These are phyloP conservation scores for Diplodus sargus DNA, from an alignment of 2,797 vertebrate species.

Conservation along the genomic window DNA sequence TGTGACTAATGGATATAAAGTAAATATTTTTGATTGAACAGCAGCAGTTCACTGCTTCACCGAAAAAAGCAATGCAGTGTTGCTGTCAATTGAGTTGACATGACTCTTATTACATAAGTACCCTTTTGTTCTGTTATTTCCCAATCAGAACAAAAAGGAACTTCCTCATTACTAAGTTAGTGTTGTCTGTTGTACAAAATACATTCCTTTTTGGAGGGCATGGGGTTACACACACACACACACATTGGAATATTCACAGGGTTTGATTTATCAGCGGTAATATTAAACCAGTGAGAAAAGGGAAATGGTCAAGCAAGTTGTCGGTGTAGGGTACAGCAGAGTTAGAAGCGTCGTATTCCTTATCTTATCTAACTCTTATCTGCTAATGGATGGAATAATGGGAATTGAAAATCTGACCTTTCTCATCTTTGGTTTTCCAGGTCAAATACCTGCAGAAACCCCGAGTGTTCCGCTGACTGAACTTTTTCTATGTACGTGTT, in stretches of 20 bases:
- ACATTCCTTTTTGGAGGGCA: conserved; percentile 1
- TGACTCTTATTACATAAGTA: not conserved
- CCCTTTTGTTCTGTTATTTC: not conserved
- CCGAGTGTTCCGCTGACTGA: not conserved
- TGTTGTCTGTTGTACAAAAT: conserved; percentile 7
- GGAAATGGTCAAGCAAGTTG: conserved; percentile 10
- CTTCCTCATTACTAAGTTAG: conserved; percentile 1
- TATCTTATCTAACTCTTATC: no score
- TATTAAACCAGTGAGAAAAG: not conserved
- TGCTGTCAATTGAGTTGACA: not conserved
- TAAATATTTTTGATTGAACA: conserved; percentile 16
- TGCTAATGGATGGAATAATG: not conserved
- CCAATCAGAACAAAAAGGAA: not conserved
- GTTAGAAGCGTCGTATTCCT: not conserved
- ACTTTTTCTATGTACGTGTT: not conserved
- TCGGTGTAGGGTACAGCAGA: not conserved
- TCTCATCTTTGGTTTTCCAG: not conserved
- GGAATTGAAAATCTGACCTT: not conserved
- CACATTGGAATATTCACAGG: conserved; percentile 10
- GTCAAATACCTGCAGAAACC: not conserved
- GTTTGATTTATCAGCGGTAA: conserved; percentile 5
- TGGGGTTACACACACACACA: not conserved
- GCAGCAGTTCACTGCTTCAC: not conserved
- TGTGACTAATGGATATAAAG: conserved; percentile 21
- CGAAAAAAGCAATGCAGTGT: conserved; percentile 4